Base-by-base conservation (phyloP, 2,113 vertebrate species). In the Ceyx margarethae region DNA sequence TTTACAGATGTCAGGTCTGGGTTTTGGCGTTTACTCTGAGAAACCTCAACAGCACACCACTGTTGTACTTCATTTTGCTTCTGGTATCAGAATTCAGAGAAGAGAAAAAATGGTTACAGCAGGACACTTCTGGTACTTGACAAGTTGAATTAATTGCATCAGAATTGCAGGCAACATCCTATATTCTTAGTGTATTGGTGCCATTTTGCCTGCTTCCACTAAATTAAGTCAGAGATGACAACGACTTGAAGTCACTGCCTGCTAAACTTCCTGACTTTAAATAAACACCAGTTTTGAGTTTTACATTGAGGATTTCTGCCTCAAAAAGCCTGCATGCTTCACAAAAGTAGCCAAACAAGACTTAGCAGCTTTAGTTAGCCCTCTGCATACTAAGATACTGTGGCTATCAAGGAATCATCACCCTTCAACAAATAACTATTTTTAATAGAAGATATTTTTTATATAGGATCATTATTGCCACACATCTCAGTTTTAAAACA, bases 11-110 rank as follows among this genome's bases (percentile, higher is more conserved):
- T 74, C 40, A 66, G 43, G 89, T 89, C 58, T 82, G 42, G 33
- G 15, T 42, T 85, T 96, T 96, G 96, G 96, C 96, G 95, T 97
- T 94, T 91, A 89, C 88, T 95, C 93, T 93, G 88, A 97, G 91
- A 96, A 96, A 95, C 85, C 81, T 89, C 94, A 95, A 87, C 84
- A 91, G 73, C 91, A 93, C 10, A 13, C 82, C 53, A 31, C 87
- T 87, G 35, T 50, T 35, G 29, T 81, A 94, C 75, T 93, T 94
- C 45, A 56, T 86, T 81, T 90, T 85, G 68, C 85, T 95, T 90
- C 90, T 90, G 82, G 40, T 83, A 9, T 83, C 83, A 90, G 60
- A 96, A 74, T 62, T 93, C 76, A 89, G 61, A 91, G 96, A 95
- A 94, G 92, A 95, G 86, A 96, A 84, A 84, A 84, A 89, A 71